These are phyloP conservation scores for Leucosticte australis DNA, from an alignment of 2,113 vertebrate species.

Conservation along the genomic window DNA sequence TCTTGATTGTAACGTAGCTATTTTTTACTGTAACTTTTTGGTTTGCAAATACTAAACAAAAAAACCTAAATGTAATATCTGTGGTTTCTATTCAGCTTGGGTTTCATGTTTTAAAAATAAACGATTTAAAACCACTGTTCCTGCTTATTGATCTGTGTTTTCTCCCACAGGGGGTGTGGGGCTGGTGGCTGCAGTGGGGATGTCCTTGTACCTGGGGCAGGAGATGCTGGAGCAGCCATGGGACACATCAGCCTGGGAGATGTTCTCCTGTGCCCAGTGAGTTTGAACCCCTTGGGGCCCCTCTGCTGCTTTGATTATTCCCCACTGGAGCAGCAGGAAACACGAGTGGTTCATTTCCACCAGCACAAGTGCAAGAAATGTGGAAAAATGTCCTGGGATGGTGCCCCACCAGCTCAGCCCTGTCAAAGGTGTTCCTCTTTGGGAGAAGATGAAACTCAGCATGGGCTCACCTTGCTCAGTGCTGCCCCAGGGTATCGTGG, in stretches of 20 bases:
- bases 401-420: not conserved
- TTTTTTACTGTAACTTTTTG: conserved; percentile 81
- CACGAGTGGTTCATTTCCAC: fast-evolving
- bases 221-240: not conserved
- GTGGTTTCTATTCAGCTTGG: conserved; percentile 92
- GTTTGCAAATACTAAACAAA: conserved; percentile 84
- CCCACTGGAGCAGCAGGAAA: not conserved
- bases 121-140: conserved; percentile 68
- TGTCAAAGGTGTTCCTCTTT: not conserved
- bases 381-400: not conserved
- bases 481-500: not conserved
- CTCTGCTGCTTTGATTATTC: not conserved
- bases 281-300: not conserved
- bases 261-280: fast-evolving
- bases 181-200: not conserved
- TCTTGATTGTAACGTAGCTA: conserved; percentile 73
- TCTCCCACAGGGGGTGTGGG: fast-evolving
- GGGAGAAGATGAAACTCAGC: not conserved
- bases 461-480: not conserved
- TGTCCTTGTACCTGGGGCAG: fast-evolving
- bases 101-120: conserved; percentile 95
- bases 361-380: not conserved
- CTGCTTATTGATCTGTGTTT: not conserved
- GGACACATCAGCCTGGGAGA: not conserved
- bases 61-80: conserved; percentile 88